phyloP scores from a whole-genome alignment of 1,140 invertebrate species.

The Apolygus lucorum region DNA sequence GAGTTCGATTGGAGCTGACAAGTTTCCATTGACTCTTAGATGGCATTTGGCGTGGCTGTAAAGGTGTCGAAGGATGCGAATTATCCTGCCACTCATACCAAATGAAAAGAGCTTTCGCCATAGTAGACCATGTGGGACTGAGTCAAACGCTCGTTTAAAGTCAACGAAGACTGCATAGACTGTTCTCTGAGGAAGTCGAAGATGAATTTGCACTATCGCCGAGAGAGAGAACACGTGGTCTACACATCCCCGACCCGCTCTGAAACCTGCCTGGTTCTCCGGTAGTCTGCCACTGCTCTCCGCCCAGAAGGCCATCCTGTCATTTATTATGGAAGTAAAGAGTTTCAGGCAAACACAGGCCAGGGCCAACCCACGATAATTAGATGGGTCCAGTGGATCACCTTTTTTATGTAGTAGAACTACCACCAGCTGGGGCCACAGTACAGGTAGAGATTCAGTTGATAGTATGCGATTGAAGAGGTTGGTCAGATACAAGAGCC shows the following conservation, averaged over 20 bases:
- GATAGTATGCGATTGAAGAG: too few relatives aligned
- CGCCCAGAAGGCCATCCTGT: background rate
- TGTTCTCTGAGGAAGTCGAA: background rate
- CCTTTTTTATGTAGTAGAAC: too few relatives aligned
- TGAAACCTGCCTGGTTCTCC: constrained; percentile 24
- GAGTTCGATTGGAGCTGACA: background rate
- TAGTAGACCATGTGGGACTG: background rate
- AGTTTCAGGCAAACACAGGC: background rate
- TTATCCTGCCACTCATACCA: background rate
- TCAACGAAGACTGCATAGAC: background rate
- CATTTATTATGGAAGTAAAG: background rate
- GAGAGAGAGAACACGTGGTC: background rate
- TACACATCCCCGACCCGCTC: background rate
- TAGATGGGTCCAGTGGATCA: background rate
- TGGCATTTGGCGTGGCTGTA: background rate
- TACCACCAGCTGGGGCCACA: too few relatives aligned
- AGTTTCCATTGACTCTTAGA: background rate
- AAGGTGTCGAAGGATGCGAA: background rate
- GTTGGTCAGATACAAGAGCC: too few relatives aligned
- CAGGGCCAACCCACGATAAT: background rate
- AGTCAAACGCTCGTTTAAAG: background rate
- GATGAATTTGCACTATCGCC: background rate
- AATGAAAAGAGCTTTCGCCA: background rate
- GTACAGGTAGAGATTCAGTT: too few relatives aligned
- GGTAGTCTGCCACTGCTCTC: background rate